Evolutionary conservation across 2,113 vertebrate genomes (phyloP).

Genomic region (Plestiodon gilberti): DNA sequence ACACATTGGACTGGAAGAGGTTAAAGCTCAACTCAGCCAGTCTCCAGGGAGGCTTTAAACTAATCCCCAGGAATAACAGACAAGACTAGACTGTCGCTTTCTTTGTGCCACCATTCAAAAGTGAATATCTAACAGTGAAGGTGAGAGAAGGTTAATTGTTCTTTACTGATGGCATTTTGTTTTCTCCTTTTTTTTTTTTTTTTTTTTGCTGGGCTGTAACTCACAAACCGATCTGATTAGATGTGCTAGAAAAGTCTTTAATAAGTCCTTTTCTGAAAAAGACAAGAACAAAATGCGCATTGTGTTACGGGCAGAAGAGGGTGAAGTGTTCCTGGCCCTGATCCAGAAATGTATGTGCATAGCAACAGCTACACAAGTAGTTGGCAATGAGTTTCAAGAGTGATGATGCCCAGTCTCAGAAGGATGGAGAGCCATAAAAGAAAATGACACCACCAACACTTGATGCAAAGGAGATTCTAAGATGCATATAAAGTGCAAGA

Average conservation of each 20-base stretch:
- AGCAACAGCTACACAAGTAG: neutral
- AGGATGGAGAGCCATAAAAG: neutral
- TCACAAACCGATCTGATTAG: neutral
- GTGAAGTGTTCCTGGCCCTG: neutral
- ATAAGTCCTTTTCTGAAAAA: neutral
- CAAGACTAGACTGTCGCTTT: neutral
- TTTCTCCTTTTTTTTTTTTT: neutral
- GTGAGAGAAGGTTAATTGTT: slow-evolving; percentile 12
- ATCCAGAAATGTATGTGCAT: neutral
- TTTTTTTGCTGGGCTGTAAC: neutral
- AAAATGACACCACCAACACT: neutral
- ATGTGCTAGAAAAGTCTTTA: neutral
- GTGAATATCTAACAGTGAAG: neutral
- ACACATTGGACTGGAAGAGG: neutral
- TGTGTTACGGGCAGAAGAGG: neutral
- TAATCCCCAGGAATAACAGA: neutral
- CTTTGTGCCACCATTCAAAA: neutral
- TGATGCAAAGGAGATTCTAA: neutral
- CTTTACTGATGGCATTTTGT: neutral
- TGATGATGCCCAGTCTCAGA: neutral
- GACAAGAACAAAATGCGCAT: neutral
- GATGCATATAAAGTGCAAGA: neutral
- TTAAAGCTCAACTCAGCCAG: neutral
- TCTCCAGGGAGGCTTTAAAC: neutral
- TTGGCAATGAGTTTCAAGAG: neutral